Evolutionary conservation across 2,888 invertebrate genomes (phyloP).

Genomic region (Eumacrocentrus americanus): DNA sequence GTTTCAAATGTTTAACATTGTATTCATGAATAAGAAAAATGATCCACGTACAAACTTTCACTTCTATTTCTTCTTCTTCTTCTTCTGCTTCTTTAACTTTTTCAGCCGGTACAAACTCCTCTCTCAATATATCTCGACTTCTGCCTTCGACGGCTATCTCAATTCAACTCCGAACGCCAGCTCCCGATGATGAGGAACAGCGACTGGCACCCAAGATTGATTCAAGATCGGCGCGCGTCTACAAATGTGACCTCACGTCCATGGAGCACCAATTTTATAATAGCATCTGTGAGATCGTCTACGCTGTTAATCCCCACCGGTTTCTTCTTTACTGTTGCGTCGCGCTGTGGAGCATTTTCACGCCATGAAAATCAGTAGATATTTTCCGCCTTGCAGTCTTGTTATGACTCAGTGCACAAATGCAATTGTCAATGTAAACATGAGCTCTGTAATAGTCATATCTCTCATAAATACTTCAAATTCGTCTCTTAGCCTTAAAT

Average conservation of each 20-base stretch:
- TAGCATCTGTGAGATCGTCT: conserved; percentile 44
- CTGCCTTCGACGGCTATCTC: background rate
- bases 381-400: background rate
- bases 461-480: background rate
- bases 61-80: background rate
- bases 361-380: conserved; percentile 20
- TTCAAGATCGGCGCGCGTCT: conserved; percentile 49
- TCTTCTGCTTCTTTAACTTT: too few relatives aligned
- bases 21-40: background rate
- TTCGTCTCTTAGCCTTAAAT: background rate
- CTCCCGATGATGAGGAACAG: conserved; percentile 53
- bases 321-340: conserved; percentile 15
- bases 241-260: conserved; percentile 54
- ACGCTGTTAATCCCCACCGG: conserved; percentile 30
- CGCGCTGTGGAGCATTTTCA: conserved; percentile 4
- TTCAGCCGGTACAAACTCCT: too few relatives aligned
- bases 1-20: too few relatives aligned
- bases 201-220: conserved; percentile 52
- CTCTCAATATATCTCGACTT: background rate
- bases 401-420: conserved; percentile 7
- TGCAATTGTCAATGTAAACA: conserved; percentile 12
- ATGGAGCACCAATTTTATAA: conserved; percentile 60
- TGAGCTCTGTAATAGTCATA: background rate
- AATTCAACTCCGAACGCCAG: conserved; percentile 19
- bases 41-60: background rate